Evolutionary conservation across 2,888 invertebrate species (phyloP).

Genomic region (Drosophila monieri): DNA sequence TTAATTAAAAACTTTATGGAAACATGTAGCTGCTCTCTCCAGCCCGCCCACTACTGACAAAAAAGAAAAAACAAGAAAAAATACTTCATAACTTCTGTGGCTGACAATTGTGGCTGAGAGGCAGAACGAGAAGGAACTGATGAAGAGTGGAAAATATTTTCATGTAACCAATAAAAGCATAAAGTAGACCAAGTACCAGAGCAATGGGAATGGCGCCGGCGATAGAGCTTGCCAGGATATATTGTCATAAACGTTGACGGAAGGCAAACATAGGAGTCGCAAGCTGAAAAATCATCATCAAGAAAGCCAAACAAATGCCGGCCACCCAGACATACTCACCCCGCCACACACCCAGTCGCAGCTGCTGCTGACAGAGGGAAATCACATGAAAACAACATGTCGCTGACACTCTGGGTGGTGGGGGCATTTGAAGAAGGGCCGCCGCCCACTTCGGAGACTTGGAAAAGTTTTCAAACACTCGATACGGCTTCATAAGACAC

Average conservation of each 20-base stretch:
- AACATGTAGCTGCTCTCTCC: constrained; percentile 56
- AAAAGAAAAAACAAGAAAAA: constrained; percentile 50
- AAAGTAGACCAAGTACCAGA: constrained; percentile 47
- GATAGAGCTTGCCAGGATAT: constrained; percentile 51
- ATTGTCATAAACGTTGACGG: constrained; percentile 75
- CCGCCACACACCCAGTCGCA: constrained; percentile 26
- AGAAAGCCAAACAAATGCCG: constrained; percentile 46
- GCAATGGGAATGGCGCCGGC: constrained; percentile 34
- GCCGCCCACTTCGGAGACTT: constrained; percentile 56
- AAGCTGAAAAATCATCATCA: constrained; percentile 64
- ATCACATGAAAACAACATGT: constrained; percentile 78
- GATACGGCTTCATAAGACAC: constrained; percentile 22
- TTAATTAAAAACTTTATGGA: constrained; percentile 78
- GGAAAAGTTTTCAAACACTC: constrained; percentile 58
- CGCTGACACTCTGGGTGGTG: constrained; percentile 55
- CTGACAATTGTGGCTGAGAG: constrained; percentile 69
- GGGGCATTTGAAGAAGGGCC: neutral
- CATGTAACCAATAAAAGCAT: constrained; percentile 75
- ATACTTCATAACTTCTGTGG: constrained; percentile 65
- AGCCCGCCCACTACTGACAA: neutral
- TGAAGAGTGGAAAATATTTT: constrained; percentile 56
- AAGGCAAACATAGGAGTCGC: constrained; percentile 70
- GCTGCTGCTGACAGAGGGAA: constrained; percentile 60
- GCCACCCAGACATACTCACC: constrained; percentile 18
- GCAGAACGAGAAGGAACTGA: constrained; percentile 27